Base-by-base conservation (phyloP, 2,797 vertebrate species). In the Pantherophis alleghaniensis region DNA sequence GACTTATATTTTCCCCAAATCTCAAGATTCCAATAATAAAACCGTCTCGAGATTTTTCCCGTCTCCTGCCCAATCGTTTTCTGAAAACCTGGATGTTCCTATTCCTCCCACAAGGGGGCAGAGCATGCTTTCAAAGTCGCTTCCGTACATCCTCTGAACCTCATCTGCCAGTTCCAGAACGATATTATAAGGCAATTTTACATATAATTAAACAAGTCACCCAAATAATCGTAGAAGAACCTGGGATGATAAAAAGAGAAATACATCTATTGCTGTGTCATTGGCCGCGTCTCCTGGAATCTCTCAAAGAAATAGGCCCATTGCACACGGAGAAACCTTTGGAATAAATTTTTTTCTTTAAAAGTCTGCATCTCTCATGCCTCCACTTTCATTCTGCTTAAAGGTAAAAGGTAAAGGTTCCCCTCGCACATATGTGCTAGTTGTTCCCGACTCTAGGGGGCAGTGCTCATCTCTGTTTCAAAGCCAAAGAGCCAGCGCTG, bases 91-190 rank as follows among this genome's bases (percentile, higher is more conserved):
- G 66, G 51, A 24, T 32, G 93, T 20, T 91, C 86, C 51, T 89
- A 47, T 86, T 93, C 22, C 2, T 86, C 86, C 96, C 97, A 96
- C 93, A 89, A 95, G 97, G 94, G 97, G 97, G 96, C 95, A 95
- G 94, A 89, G 91, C 91, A 91, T 14, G 91, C 95, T 94, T 94
- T 93, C 89, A 92, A 93, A 94, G 59, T 0, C 11, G 0, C 32
- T 66, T 24, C 11, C 56, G 2, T 22, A 9, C 32, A 74, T 57
- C 24, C 28, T 91, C 55, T 59, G 22, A 86, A 42, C 57, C 37
- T 66, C 63, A 63, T 47, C 86, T 32, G 7, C 18, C 83, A 79
- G 37, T 88, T 79, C 63, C 91, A n/a, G n/a, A 60, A 16, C 37
- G 9, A 91, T 53, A 61, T 93, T 56, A 89, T 59, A 90, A n/a